Base-by-base conservation (phyloP, 2,113 vertebrate species). In the Climacteris rufus region DNA sequence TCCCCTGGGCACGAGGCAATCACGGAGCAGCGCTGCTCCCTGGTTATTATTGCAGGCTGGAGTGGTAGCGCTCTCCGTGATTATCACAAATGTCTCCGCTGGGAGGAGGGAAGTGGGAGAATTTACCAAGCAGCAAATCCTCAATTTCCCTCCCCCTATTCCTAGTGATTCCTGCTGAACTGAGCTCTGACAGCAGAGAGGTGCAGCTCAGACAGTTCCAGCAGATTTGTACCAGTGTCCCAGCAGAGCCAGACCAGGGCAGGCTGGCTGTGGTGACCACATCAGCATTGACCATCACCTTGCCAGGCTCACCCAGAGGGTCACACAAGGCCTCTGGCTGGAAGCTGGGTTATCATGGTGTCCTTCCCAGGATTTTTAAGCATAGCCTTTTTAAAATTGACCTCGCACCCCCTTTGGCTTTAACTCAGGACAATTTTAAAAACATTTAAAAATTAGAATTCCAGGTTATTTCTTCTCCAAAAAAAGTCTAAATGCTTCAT, bases 121-220 rank as follows among this genome's bases (percentile, higher is more conserved):
- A 94, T 93, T 93, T 83, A 90, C 90, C 92, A 78, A 71, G 83
- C 94, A 92, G 90, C 87, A 93, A 90, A 89, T 71, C 83, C 76
- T 90, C 11, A 0, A 40, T 54, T 91, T 89, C 61, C 90, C 84
- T 95, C 59, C 87, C 54, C 42, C 54, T 53, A 0, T 74, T 88
- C 40, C 71, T 49, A 45, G 66, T 1, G 2, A 74, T 56, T 85
- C 45, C 57, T 72, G 74, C 66, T 54, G 61, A 84, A 9, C 31
- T 24, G 66, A 84, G 81, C 77, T 57, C 56, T 23, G 28, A 7
- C 50, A 76, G 44, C 37, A 61, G 60, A 54, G 64, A 60, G 49
- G 61, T n/a, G 37, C 80, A 83, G 59, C 52, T 35, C 39, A 13
- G 31, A 3, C 33, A 68, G 44, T 42, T 56, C 57, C 56, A 44